Conservation (phyloP, 2,888 invertebrate genomes). For the Elmis aenea region DNA sequence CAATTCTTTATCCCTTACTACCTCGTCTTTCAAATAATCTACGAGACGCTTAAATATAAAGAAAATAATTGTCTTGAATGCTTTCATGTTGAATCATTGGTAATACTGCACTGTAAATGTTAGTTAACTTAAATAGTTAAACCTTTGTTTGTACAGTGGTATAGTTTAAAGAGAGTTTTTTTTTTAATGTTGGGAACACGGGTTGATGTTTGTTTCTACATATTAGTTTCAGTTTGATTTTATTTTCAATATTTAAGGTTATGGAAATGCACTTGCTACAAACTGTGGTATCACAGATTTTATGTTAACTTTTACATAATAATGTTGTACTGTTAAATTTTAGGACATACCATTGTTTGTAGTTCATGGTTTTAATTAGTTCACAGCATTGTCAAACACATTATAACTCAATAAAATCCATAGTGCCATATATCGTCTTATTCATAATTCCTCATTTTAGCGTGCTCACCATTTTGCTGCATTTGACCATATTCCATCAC, state of each 20-base stretch:
- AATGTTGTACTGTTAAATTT: no score
- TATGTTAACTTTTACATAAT: constrained; percentile 7
- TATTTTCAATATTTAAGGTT: constrained; percentile 13
- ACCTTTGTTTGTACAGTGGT: constrained; percentile 29
- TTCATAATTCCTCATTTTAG: constrained; percentile 19
- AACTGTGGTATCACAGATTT: constrained; percentile 22
- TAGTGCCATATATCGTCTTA: constrained; percentile 46
- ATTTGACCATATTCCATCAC: constrained; percentile 11
- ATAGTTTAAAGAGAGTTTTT: constrained; percentile 24
- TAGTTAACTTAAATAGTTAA: constrained; percentile 3
- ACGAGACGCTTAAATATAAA: constrained; percentile 5
- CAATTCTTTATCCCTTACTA: constrained; percentile 9
- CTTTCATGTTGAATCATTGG: constrained; percentile 8
- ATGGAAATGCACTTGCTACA: constrained; percentile 23
- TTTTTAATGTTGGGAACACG: constrained; percentile 27
- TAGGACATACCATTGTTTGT: constrained; percentile 36
- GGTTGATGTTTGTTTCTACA: constrained; percentile 24
- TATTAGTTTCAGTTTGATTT: constrained; percentile 14
- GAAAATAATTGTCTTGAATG: constrained; percentile 8
- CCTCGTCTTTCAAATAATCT: constrained; percentile 12
- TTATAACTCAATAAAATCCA: constrained; percentile 48
- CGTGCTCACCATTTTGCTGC: constrained; percentile 8
- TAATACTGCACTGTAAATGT: no score
- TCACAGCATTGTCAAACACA: constrained; percentile 47
- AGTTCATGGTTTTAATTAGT: constrained; percentile 36